These are phyloP conservation scores for Drosophila pallidifrons DNA, from an alignment of 1,140 invertebrate species.

Conservation along the genomic window DNA sequence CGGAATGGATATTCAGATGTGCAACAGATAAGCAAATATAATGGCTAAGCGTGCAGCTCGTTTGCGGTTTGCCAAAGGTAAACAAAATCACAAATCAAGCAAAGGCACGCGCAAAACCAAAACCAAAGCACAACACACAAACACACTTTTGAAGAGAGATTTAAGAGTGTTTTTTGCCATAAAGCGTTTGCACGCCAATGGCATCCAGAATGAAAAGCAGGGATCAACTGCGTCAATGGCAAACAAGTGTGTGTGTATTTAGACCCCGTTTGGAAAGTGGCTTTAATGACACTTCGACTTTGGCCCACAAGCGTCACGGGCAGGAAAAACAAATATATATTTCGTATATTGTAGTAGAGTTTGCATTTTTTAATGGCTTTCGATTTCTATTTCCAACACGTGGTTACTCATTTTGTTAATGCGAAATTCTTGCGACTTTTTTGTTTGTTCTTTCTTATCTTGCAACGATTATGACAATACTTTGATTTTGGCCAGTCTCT, in stretches of 20 bases:
- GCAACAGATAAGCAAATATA: slow-evolving; percentile 52
- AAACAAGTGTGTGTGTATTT: slow-evolving; percentile 1
- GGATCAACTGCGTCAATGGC: slow-evolving; percentile 32
- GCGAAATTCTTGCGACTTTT: background rate
- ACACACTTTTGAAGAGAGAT: slow-evolving; percentile 1
- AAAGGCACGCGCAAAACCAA: background rate
- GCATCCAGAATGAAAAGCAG: slow-evolving; percentile 33
- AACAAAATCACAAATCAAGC: slow-evolving; percentile 30
- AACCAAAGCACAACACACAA: background rate
- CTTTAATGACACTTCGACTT: background rate
- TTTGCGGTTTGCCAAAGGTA: slow-evolving; percentile 35
- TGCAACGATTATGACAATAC: background rate
- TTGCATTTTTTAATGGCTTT: background rate
- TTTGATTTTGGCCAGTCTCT: background rate
- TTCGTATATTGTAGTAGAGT: background rate
- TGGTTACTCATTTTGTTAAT: background rate
- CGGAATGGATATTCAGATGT: slow-evolving; percentile 20
- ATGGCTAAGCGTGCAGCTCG: slow-evolving; percentile 45
- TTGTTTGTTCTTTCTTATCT: background rate
- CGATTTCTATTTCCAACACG: background rate
- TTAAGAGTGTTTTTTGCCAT: slow-evolving; percentile 2
- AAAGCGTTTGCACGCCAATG: slow-evolving; percentile 21
- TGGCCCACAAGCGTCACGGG: background rate
- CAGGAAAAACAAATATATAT: background rate
- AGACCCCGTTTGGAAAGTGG: background rate